Evolutionary conservation across 2,888 invertebrate genomes (phyloP).

Genomic region (Orchestes rusci): DNA sequence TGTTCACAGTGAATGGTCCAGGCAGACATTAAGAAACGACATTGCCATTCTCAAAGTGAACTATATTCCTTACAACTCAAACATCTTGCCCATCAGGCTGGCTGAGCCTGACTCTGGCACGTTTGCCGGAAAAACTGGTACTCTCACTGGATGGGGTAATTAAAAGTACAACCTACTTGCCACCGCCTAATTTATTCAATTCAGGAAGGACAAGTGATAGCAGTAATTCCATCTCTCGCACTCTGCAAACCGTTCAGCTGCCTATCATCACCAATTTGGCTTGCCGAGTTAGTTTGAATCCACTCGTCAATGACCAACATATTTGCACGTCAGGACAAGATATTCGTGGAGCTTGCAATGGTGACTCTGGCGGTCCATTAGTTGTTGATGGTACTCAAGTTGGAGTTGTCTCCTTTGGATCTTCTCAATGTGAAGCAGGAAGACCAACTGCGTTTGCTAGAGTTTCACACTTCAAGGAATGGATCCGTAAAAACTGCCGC

Average conservation of each 20-base stretch:
- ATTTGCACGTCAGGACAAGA: slow-evolving; percentile 44
- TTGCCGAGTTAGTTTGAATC: slow-evolving; percentile 42
- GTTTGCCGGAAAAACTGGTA: slow-evolving; percentile 38
- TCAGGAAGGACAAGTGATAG: slow-evolving; percentile 11
- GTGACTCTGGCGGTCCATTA: slow-evolving; percentile 21
- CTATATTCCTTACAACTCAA: slow-evolving; percentile 2
- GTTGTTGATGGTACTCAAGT: slow-evolving; percentile 17
- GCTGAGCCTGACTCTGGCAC: slow-evolving; percentile 23
- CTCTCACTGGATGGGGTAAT: slow-evolving; percentile 47
- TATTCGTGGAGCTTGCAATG: slow-evolving; percentile 18
- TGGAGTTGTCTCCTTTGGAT: slow-evolving; percentile 20
- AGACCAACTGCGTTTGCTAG: slow-evolving; percentile 17
- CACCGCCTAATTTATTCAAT: neutral
- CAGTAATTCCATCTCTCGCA: slow-evolving; percentile 3
- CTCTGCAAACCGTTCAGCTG: slow-evolving; percentile 24
- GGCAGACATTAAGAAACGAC: slow-evolving; percentile 11
- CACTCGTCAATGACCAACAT: slow-evolving; percentile 41
- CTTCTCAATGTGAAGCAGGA: slow-evolving; percentile 10
- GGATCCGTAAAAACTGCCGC: slow-evolving; percentile 10
- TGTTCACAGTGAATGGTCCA: slow-evolving; percentile 14
- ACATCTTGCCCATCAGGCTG: slow-evolving; percentile 5
- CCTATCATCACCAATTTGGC: slow-evolving; percentile 42
- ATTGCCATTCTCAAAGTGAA: slow-evolving; percentile 8
- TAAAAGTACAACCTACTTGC: neutral
- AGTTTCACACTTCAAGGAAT: slow-evolving; percentile 15